Percentiles rank a stretch among this genome's conserved stretches.
Conservation (phyloP, 2,888 invertebrate species). For the Troilus luridus region DNA sequence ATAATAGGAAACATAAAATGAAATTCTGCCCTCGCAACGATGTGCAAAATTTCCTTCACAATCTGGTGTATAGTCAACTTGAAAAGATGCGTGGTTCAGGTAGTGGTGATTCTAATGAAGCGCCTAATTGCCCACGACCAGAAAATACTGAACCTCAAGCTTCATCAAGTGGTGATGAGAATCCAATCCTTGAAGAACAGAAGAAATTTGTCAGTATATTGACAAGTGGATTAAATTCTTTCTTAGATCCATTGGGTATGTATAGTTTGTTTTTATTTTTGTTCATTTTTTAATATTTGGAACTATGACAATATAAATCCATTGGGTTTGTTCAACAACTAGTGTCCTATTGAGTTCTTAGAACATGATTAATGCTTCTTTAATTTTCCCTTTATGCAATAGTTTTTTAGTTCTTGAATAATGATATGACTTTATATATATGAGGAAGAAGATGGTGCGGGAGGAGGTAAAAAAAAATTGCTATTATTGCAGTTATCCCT, state of each 20-base stretch:
- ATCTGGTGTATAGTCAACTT: not conserved
- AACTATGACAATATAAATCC: not conserved
- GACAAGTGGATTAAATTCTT: constrained; percentile 3
- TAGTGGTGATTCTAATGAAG: not conserved
- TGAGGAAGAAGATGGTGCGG: no score
- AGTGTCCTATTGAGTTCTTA: not conserved
- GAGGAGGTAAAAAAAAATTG: no score
- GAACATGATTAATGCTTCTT: not conserved
- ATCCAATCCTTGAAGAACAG: constrained; percentile 47
- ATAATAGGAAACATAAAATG: not conserved
- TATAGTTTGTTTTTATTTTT: not conserved
- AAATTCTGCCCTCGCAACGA: constrained; percentile 24
- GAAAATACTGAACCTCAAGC: not conserved
- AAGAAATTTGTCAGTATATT: constrained; percentile 50
- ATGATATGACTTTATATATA: no score
- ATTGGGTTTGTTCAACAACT: not conserved
- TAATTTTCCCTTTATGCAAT: not conserved
- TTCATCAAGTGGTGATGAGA: constrained; percentile 15
- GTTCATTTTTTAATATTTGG: not conserved
- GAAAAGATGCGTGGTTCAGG: constrained; percentile 13
- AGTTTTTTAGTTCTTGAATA: no score
- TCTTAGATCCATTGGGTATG: constrained; percentile 51
- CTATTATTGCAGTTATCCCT: no score
- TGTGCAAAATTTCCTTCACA: constrained; percentile 23
- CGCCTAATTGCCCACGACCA: not conserved